Conservation (phyloP, 2,113 vertebrate species). For the Trinectes maculatus region DNA sequence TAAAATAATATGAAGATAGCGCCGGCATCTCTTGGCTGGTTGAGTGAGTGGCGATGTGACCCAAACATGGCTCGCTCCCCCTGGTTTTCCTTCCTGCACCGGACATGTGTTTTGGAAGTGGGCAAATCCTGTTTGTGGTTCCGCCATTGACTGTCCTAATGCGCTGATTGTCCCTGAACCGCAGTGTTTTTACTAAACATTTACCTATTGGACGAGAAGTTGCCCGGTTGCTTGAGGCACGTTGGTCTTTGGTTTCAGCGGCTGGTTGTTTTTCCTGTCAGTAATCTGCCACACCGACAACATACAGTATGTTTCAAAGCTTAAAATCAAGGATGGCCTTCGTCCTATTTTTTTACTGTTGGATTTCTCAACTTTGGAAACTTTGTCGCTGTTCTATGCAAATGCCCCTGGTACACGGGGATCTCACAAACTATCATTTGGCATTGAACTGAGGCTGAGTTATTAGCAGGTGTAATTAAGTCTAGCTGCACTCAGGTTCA, state of each 20-base stretch:
- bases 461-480: constrained; percentile 49
- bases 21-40: constrained; percentile 28
- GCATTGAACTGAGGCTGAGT: constrained; percentile 30
- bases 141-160: constrained; percentile 36
- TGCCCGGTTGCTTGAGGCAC: constrained; percentile 8
- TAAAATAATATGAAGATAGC: constrained; percentile 38
- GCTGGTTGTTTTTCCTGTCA: background rate
- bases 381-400: constrained; percentile 33
- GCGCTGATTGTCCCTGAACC: constrained; percentile 53
- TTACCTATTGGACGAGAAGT: constrained; percentile 53
- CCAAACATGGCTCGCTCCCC: constrained; percentile 26
- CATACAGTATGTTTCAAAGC: constrained; percentile 11
- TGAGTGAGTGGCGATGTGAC: constrained; percentile 33
- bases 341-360: background rate
- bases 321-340: background rate
- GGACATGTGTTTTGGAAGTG: constrained; percentile 47
- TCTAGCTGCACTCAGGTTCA: constrained; percentile 40
- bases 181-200: constrained; percentile 59
- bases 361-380: constrained; percentile 2
- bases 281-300: background rate
- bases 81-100: constrained; percentile 47
- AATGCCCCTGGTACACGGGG: constrained; percentile 26
- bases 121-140: constrained; percentile 73
- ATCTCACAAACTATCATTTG: constrained; percentile 42
- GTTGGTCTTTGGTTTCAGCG: background rate